Percentiles rank a stretch among this genome's conserved stretches.
phyloP scores from a whole-genome alignment of 2,113 vertebrate genomes.

The Mellivora capensis region DNA sequence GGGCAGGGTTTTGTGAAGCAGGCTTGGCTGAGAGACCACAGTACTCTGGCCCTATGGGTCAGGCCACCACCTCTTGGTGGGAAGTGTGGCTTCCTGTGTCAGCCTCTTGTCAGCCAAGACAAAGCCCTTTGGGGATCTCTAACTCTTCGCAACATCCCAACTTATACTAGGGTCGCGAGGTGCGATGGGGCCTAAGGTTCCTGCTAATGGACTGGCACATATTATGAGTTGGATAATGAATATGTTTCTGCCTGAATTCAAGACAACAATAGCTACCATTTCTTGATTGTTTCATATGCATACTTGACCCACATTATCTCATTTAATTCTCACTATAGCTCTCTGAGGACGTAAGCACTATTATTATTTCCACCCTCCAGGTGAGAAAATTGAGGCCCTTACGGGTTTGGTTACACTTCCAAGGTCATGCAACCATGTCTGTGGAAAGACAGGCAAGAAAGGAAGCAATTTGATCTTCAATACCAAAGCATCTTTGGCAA shows the following conservation, averaged over 20 bases:
- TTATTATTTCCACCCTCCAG: background rate
- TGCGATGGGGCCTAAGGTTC: background rate
- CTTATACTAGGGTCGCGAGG: background rate
- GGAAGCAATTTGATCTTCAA: background rate
- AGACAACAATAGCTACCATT: background rate
- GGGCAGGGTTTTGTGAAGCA: background rate
- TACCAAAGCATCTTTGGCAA: background rate
- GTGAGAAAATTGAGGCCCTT: background rate
- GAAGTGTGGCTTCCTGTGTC: background rate
- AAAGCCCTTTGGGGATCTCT: background rate
- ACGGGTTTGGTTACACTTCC: background rate
- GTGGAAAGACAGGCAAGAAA: background rate
- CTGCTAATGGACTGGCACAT: background rate
- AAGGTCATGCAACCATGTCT: background rate
- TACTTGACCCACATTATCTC: background rate
- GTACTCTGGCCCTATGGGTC: background rate
- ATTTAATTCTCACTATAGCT: background rate
- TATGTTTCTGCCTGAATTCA: background rate
- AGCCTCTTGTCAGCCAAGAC: background rate
- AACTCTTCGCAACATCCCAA: background rate
- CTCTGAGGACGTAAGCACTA: background rate
- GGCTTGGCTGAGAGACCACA: background rate
- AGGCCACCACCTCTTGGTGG: background rate
- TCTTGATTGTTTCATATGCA: background rate
- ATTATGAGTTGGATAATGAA: background rate